phyloP scores from a whole-genome alignment of 1,140 invertebrate species.

The Brachystomella parvula region DNA sequence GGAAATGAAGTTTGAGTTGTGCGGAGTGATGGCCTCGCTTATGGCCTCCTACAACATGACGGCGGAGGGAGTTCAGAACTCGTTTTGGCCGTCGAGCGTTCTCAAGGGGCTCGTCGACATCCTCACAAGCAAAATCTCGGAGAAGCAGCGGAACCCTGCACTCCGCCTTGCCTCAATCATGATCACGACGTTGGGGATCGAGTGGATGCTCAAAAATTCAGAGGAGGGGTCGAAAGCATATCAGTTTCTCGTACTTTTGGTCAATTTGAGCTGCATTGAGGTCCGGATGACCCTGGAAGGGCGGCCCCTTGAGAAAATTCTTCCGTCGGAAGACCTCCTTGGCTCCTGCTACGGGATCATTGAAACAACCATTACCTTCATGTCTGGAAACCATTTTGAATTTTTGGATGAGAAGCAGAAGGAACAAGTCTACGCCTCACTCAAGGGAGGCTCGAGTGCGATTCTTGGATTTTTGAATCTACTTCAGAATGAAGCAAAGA shows the following conservation, averaged over 20 bases:
- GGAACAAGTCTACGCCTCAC: slow-evolving; percentile 76
- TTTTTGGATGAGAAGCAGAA: slow-evolving; percentile 82
- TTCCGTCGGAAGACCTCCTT: slow-evolving; percentile 64
- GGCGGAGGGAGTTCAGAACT: slow-evolving; percentile 52
- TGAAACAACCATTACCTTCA: slow-evolving; percentile 69
- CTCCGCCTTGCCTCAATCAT: slow-evolving; percentile 70
- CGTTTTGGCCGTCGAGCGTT: slow-evolving; percentile 68
- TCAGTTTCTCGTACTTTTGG: slow-evolving; percentile 69
- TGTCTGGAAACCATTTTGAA: slow-evolving; percentile 64
- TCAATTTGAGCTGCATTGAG: slow-evolving; percentile 82
- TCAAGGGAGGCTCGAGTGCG: slow-evolving; percentile 80
- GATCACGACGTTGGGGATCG: slow-evolving; percentile 70
- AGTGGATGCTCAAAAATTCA: slow-evolving; percentile 64
- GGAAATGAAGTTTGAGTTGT: slow-evolving; percentile 78
- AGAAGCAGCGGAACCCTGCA: slow-evolving; percentile 77
- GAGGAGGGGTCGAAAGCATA: slow-evolving; percentile 60
- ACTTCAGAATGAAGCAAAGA: slow-evolving; percentile 43
- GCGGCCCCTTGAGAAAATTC: slow-evolving; percentile 63
- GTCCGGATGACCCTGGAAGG: slow-evolving; percentile 85
- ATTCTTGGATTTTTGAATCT: slow-evolving; percentile 64
- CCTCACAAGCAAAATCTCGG: slow-evolving; percentile 73
- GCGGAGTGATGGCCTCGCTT: slow-evolving; percentile 62
- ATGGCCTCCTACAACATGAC: slow-evolving; percentile 56
- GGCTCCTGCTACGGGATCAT: slow-evolving; percentile 74
- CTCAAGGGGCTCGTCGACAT: slow-evolving; percentile 71